A percentile compares a stretch with the other conserved stretches of the same genome.
Conservation (phyloP, 1,140 invertebrate species). For the Drosophila prosaltans region DNA sequence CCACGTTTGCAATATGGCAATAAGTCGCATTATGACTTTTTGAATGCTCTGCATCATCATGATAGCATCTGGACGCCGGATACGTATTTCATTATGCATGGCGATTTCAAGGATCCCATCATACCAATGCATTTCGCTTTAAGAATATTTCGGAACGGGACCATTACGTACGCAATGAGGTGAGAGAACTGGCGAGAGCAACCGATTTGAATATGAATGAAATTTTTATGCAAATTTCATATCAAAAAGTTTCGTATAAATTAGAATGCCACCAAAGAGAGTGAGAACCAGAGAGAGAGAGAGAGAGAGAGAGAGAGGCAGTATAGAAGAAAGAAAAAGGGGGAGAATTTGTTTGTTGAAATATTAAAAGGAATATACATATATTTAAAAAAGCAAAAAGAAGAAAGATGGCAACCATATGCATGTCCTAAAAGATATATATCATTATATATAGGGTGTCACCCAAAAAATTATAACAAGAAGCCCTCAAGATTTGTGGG, state of each 20-base stretch:
- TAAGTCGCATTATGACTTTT: constrained; percentile 91
- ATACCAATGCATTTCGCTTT: constrained; percentile 95
- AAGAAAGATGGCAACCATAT: neutral
- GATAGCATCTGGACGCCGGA: constrained; percentile 95
- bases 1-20: constrained; percentile 93
- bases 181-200: constrained; percentile 79
- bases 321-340: neutral
- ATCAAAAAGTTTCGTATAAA: constrained; percentile 48
- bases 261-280: constrained; percentile 54
- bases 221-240: constrained; percentile 49
- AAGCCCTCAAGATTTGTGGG: no score
- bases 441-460: constrained; percentile 4
- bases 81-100: constrained; percentile 97
- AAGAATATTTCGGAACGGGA: constrained; percentile 94
- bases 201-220: constrained; percentile 67
- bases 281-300: constrained; percentile 1
- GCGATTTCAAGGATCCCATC: constrained; percentile 95
- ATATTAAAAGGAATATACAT: constrained; percentile 9
- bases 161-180: constrained; percentile 96
- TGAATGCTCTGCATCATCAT: constrained; percentile 95
- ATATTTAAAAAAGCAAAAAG: neutral
- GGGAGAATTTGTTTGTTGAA: constrained; percentile 47
- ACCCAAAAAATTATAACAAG: neutral
- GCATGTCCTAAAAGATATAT: constrained; percentile 9
- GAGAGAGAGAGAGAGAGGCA: neutral